These are phyloP conservation scores for Lamellibrachia satsuma DNA, from an alignment of 2,888 invertebrate genomes.

Conservation along the genomic window DNA sequence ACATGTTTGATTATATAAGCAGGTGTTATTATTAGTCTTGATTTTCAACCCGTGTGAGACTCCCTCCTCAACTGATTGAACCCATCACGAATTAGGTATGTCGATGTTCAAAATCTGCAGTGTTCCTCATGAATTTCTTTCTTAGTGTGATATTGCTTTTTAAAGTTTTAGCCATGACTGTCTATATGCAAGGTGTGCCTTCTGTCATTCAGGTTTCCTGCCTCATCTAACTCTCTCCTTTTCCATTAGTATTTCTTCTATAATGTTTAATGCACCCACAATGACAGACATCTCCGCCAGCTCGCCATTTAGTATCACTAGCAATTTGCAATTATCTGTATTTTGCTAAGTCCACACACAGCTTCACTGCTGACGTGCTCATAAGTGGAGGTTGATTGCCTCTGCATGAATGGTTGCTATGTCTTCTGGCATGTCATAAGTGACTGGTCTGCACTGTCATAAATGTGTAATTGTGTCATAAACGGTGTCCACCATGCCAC, in stretches of 20 bases:
- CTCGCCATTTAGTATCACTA: neutral
- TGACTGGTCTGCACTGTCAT: neutral
- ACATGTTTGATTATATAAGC: too few species aligned
- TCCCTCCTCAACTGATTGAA: too few species aligned
- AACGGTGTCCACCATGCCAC: neutral
- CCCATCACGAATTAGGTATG: too few species aligned
- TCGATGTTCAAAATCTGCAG: too few species aligned
- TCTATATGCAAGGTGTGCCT: neutral
- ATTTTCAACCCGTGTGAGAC: too few species aligned
- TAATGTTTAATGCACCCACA: neutral
- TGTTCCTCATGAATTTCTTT: too few species aligned
- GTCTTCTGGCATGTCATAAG: neutral
- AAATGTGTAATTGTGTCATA: neutral
- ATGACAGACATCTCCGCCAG: neutral
- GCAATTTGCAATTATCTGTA: neutral
- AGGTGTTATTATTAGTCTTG: too few species aligned
- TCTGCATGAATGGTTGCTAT: neutral
- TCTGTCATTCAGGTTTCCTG: neutral
- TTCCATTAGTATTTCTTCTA: neutral
- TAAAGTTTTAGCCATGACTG: too few species aligned
- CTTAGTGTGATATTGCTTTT: too few species aligned
- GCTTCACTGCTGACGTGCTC: neutral
- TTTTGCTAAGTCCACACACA: neutral
- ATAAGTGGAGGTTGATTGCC: neutral
- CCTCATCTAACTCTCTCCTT: neutral